Evolutionary conservation across 1,140 invertebrate species (phyloP).

Genomic region (Delia radicum): DNA sequence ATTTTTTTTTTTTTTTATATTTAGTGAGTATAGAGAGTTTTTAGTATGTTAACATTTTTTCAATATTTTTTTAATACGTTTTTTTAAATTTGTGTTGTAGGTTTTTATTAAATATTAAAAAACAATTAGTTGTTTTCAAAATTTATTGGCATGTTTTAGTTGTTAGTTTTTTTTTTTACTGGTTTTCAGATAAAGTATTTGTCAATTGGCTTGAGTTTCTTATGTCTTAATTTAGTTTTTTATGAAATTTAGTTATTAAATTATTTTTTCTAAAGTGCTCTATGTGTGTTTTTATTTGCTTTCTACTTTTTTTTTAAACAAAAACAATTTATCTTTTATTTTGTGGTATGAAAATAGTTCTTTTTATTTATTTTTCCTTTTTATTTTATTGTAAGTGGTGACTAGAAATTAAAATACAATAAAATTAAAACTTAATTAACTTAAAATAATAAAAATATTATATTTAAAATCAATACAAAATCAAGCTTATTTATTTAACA

Average conservation of each 20-base stretch:
- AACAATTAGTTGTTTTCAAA: background rate
- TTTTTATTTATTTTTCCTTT: background rate
- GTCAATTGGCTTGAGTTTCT: background rate
- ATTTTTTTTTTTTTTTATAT: too few relatives aligned
- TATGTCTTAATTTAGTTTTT: too few relatives aligned
- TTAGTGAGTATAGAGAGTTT: too few relatives aligned
- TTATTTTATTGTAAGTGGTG: slow-evolving; percentile 8
- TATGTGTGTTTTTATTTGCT: background rate
- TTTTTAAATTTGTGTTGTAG: too few relatives aligned
- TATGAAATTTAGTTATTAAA: background rate
- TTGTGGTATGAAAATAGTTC: background rate
- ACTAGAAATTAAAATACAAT: slow-evolving; percentile 20
- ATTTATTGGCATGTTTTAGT: too few relatives aligned
- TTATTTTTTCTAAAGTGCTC: background rate
- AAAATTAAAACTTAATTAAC: background rate
- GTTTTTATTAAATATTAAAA: background rate
- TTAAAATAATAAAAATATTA: background rate
- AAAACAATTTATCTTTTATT: background rate
- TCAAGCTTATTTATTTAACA: background rate
- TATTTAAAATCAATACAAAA: background rate
- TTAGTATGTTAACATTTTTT: too few relatives aligned
- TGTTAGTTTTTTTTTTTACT: background rate
- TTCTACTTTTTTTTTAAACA: background rate
- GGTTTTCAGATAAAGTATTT: background rate
- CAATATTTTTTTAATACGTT: too few relatives aligned